A percentile compares a stretch with the other conserved stretches of the same genome.
These are phyloP conservation scores for Listronotus oregonensis DNA, from an alignment of 1,140 invertebrate species.

Conservation along the genomic window DNA sequence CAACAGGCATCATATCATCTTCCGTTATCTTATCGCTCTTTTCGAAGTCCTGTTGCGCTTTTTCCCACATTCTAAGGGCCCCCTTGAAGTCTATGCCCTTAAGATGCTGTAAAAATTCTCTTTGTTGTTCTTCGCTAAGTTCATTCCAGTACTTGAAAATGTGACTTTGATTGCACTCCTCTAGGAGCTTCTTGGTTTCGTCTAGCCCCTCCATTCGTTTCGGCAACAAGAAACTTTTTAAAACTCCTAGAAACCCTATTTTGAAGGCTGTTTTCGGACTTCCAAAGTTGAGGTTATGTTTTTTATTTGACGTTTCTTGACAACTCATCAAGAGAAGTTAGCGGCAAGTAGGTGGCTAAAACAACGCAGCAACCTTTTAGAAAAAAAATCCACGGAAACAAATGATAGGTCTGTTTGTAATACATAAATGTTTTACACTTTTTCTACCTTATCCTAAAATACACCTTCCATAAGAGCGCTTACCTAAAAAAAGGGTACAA, in stretches of 20 bases:
- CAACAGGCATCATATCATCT: conserved; percentile 78
- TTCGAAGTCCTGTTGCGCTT: conserved; percentile 64
- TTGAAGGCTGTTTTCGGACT: conserved; percentile 12
- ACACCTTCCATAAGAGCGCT: no score
- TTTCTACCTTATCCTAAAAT: no score
- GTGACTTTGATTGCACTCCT: conserved; percentile 72
- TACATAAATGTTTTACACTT: no score
- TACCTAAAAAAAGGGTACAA: no score
- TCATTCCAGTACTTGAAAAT: conserved; percentile 84
- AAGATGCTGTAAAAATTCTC: conserved; percentile 66
- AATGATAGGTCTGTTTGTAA: no score
- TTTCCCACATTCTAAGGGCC: conserved; percentile 68
- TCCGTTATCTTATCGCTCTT: conserved; percentile 71
- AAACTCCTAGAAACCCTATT: conserved; percentile 23
- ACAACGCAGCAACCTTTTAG: no score
- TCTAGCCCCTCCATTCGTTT: conserved; percentile 23
- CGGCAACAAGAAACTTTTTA: conserved; percentile 19
- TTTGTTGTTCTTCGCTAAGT: conserved; percentile 68
- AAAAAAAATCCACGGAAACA: no score
- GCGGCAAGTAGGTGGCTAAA: no score
- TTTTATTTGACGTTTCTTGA: conserved; percentile 7
- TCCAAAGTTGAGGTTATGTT: not conserved
- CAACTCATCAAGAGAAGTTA: conserved; percentile 15
- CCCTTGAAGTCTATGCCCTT: conserved; percentile 68
- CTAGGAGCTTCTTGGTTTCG: conserved; percentile 30